These are phyloP conservation scores for Erebia palarica DNA, from an alignment of 2,888 invertebrate genomes.

Conservation along the genomic window DNA sequence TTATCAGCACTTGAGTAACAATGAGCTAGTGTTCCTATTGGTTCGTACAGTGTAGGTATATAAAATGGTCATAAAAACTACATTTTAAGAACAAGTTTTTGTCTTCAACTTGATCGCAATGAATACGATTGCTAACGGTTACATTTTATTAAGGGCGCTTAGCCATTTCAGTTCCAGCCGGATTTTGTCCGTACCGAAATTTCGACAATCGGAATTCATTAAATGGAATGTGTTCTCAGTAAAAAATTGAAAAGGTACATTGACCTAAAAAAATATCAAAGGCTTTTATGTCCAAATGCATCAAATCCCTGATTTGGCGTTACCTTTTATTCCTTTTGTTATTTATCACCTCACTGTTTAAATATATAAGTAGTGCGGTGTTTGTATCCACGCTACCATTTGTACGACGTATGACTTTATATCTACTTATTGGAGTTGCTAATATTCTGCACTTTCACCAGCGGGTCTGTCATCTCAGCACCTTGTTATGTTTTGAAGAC, in stretches of 20 bases:
- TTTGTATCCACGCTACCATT: not conserved
- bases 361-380: not conserved
- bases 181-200: constrained; percentile 36
- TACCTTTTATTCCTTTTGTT: constrained; percentile 1
- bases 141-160: constrained; percentile 20
- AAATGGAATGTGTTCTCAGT: constrained; percentile 43
- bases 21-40: not conserved
- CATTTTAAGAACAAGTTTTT: not conserved
- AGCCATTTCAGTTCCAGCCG: constrained; percentile 27
- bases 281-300: constrained; percentile 20
- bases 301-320: constrained; percentile 8
- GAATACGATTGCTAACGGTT: not conserved
- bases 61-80: not conserved
- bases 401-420: no score
- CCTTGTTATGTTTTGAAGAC: no score
- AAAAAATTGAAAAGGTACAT: constrained; percentile 33
- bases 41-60: not conserved
- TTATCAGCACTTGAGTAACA: not conserved
- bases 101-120: constrained; percentile 7
- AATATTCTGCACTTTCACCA: no score
- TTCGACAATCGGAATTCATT: constrained; percentile 39
- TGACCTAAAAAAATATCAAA: constrained; percentile 32
- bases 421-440: no score
- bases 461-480: no score
- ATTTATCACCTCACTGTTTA: not conserved